A percentile compares a stretch with the other conserved stretches of the same genome.
phyloP scores from a whole-genome alignment of 2,797 vertebrate species.

The Lagorchestes hirsutus region DNA sequence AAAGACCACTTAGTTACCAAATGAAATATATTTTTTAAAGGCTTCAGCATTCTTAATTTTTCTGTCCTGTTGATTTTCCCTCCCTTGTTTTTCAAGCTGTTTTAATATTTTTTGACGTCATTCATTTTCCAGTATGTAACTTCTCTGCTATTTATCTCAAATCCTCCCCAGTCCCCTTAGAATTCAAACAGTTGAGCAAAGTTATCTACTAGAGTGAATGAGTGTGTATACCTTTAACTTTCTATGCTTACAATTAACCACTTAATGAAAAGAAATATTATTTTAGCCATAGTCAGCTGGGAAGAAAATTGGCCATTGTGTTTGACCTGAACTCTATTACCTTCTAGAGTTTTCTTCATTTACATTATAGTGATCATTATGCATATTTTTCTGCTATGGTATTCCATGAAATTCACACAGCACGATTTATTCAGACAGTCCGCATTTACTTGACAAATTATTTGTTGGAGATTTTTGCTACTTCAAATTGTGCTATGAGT shows the following conservation, averaged over 20 bases:
- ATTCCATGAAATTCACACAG: no score
- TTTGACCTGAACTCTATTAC: background rate
- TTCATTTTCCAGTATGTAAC: background rate
- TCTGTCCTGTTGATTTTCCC: background rate
- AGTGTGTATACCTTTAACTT: background rate
- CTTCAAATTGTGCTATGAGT: no score
- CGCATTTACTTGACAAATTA: no score
- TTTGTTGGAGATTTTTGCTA: no score
- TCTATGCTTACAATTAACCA: background rate
- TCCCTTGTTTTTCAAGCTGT: background rate
- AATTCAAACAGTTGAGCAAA: background rate
- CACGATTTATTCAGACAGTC: no score
- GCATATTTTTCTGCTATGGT: no score
- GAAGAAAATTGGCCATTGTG: background rate
- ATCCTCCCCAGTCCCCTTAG: background rate
- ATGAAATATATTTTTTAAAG: no score
- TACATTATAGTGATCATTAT: no score
- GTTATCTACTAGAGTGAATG: background rate
- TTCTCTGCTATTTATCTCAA: background rate
- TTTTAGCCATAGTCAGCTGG: background rate
- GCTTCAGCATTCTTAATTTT: background rate
- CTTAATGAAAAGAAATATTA: no score
- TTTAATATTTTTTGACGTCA: no score
- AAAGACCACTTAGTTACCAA: background rate
- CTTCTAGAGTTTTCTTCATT: background rate